Percentiles rank a stretch among this genome's conserved stretches.
Evolutionary conservation across 64 coral and sea anemone genomes (phyloP).

Genomic region (Montipora capricornis): DNA sequence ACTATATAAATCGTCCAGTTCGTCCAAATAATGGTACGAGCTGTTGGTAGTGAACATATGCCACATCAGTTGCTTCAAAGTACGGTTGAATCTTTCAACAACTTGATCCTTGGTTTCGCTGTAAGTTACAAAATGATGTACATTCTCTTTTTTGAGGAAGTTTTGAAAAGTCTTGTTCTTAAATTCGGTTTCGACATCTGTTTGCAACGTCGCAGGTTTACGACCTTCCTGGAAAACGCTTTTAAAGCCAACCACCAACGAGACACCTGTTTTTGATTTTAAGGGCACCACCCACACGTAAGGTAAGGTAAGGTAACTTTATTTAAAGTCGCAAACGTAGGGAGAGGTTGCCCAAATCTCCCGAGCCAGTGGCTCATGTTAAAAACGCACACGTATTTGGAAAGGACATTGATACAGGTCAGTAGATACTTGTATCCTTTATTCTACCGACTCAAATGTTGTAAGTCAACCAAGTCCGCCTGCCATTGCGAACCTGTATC

Average conservation of each 20-base stretch:
- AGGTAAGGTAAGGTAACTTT: too few species aligned
- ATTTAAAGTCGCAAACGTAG: too few species aligned
- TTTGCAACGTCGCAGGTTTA: not conserved
- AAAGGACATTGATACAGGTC: not conserved
- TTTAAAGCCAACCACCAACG: not conserved
- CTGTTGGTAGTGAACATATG: constrained; percentile 22
- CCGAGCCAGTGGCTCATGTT: too few species aligned
- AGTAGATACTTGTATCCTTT: not conserved
- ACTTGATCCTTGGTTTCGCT: not conserved
- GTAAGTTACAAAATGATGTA: constrained; percentile 41
- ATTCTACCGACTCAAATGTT: too few species aligned
- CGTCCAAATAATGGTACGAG: not conserved
- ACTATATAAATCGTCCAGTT: not conserved
- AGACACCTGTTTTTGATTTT: too few species aligned
- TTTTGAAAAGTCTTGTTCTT: constrained; percentile 5
- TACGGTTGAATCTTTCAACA: not conserved
- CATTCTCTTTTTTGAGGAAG: not conserved
- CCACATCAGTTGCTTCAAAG: constrained; percentile 44
- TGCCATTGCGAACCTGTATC: too few species aligned
- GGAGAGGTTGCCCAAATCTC: too few species aligned
- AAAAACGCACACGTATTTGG: too few species aligned
- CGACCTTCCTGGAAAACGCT: not conserved
- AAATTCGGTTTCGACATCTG: constrained; percentile 21
- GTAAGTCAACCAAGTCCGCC: too few species aligned
- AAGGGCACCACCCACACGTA: too few species aligned